Conservation (phyloP, 2,888 invertebrate genomes). For the Cephus nigrinus region DNA sequence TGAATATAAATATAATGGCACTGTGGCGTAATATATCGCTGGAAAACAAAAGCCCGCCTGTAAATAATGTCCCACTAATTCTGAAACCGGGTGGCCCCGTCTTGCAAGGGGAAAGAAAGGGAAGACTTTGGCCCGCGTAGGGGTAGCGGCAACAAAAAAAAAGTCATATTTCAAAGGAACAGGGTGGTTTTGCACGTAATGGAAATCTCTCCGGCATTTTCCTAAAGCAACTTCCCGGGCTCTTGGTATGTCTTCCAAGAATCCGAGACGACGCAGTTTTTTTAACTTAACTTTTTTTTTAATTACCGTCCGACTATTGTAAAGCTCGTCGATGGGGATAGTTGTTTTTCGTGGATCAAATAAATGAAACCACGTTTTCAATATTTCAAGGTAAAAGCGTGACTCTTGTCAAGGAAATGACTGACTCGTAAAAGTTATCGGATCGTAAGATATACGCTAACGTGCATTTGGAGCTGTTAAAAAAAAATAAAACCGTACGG, state of each 20-base stretch:
- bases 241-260: not conserved
- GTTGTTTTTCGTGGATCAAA: not conserved
- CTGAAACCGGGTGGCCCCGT: slow-evolving; percentile 21
- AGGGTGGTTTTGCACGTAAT: slow-evolving; percentile 35
- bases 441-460: not conserved
- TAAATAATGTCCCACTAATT: slow-evolving; percentile 37
- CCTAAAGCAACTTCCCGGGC: not conserved
- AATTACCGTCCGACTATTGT: not conserved
- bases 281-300: not conserved
- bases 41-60: slow-evolving; percentile 38
- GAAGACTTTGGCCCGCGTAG: not conserved
- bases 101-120: slow-evolving; percentile 12
- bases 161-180: slow-evolving; percentile 31
- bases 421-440: not conserved
- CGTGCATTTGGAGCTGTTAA: not conserved
- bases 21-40: slow-evolving; percentile 29
- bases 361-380: not conserved
- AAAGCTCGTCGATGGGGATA: not conserved
- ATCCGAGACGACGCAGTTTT: not conserved
- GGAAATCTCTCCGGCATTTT: slow-evolving; percentile 33
- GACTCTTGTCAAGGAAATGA: not conserved
- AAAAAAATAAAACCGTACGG: slow-evolving; percentile 1
- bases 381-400: not conserved
- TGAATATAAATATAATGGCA: slow-evolving; percentile 46
- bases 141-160: slow-evolving; percentile 9